Evolutionary conservation across 2,888 invertebrate species (phyloP).

Genomic region (Odontocerum albicorne): DNA sequence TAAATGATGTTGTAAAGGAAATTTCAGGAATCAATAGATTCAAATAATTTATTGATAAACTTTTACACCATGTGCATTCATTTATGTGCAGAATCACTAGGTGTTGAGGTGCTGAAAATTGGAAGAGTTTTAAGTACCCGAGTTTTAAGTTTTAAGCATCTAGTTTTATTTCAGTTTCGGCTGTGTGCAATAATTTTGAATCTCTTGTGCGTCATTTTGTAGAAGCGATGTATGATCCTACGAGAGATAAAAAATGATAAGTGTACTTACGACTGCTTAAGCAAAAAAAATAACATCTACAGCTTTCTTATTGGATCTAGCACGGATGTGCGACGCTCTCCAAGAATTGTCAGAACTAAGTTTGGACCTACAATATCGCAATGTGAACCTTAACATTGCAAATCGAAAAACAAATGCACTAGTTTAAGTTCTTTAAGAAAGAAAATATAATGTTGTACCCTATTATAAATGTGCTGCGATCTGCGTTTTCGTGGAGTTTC

Average conservation of each 20-base stretch:
- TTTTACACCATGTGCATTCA: slow-evolving; percentile 3
- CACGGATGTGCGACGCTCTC: no score
- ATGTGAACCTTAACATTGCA: no score
- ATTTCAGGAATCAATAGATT: slow-evolving; percentile 8
- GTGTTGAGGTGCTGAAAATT: not conserved
- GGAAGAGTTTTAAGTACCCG: not conserved
- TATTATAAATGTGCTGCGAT: not conserved
- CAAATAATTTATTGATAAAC: slow-evolving; percentile 10
- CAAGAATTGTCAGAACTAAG: no score
- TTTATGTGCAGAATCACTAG: not conserved
- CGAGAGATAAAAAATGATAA: no score
- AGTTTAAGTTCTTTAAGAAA: no score
- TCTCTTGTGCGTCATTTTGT: not conserved
- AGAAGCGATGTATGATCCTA: not conserved
- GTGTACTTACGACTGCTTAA: not conserved
- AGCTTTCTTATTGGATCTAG: not conserved
- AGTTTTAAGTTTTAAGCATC: no score
- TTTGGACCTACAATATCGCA: no score
- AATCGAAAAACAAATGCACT: no score
- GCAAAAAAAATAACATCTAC: not conserved
- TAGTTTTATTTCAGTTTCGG: no score
- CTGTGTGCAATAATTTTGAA: not conserved
- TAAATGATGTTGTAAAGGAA: slow-evolving; percentile 2
- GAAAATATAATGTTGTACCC: not conserved
- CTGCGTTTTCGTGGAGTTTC: not conserved